A percentile compares a stretch with the other conserved stretches of the same genome.
Evolutionary conservation across 92 coral and sea anemone species (phyloP).

Genomic region (Umimayanthus kanabou): DNA sequence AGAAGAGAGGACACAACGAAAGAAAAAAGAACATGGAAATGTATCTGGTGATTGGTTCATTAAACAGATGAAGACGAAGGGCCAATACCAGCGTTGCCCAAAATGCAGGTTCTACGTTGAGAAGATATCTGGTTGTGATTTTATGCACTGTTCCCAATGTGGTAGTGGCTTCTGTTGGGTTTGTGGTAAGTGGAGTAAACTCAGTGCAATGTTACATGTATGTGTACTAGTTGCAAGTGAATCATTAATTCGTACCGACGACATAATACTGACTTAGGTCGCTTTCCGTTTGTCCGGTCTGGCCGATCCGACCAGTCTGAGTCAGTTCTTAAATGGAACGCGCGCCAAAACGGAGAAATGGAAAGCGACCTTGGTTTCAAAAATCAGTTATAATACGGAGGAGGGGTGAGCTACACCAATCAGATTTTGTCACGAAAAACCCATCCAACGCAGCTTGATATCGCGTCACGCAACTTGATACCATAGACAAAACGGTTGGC

Average conservation of each 20-base stretch:
- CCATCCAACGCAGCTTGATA: too few species aligned
- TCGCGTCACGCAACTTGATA: too few species aligned
- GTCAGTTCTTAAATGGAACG: too few species aligned
- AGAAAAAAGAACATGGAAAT: slow-evolving; percentile 37
- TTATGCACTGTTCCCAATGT: slow-evolving; percentile 94
- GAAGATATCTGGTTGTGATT: slow-evolving; percentile 85
- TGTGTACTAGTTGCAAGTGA: background rate
- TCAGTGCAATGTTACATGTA: background rate
- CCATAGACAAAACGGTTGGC: too few species aligned
- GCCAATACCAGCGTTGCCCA: slow-evolving; percentile 80
- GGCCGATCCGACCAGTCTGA: background rate
- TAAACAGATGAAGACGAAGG: slow-evolving; percentile 62
- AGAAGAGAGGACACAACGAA: background rate
- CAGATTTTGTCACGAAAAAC: too few species aligned
- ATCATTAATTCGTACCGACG: background rate
- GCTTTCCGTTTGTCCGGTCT: background rate
- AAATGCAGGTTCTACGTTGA: slow-evolving; percentile 82
- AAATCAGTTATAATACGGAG: too few species aligned
- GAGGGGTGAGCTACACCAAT: too few species aligned
- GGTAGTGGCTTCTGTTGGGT: slow-evolving; percentile 78
- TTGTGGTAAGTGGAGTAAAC: slow-evolving; percentile 80
- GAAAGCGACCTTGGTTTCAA: too few species aligned
- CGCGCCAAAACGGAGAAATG: too few species aligned
- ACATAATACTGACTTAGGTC: background rate
- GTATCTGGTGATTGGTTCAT: slow-evolving; percentile 65